Base-by-base conservation (phyloP, 2,113 vertebrate species). In the Lophochroa leadbeateri region DNA sequence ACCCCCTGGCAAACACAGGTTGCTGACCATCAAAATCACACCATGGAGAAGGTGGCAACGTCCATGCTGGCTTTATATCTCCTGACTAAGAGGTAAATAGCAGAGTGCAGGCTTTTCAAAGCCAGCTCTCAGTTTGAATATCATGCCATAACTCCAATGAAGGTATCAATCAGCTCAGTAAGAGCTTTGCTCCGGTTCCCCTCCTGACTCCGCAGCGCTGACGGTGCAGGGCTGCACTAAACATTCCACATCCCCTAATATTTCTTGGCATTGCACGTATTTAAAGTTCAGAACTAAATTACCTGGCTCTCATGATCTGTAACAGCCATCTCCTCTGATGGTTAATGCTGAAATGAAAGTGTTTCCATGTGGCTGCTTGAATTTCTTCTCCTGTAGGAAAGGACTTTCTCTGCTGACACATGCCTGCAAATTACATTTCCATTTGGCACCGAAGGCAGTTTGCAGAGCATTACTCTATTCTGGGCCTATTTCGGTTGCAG, bases 301-400 rank as follows among this genome's bases (percentile, higher is more conserved):
- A 97, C 94, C 92, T 93, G 97, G 92, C 60, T 96, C 92, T 93
- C 87, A 80, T 91, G 76, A 49, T 96, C 96, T 97, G 94, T 82
- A 71, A 27, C 87, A 98, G 97, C 96, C 97, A 97, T 96, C 94
- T 92, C 93, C 82, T 97, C 94, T 95, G 97, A 92, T 67, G 84
- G 84, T 18, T 88, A 97, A 58, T 55, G 72, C 86, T 93, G 91
- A 82, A 88, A 92, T 95, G 81, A 86, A 98, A 98, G 97, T 97
- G 95, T 96, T 98, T 98, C 98, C 98, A 98, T 96, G 97, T 98
- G 98, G 97, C 95, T 91, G 93, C 93, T 94, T 92, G 93, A 96
- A 92, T 97, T 94, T 80, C 83, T 93, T 86, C 85, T 92, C 78
- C 46, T 63, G 25, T 33, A 94, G 78, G 69, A 70, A 88, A 94